Conservation (phyloP, 2,113 vertebrate genomes). For the Callionymus lyra region DNA sequence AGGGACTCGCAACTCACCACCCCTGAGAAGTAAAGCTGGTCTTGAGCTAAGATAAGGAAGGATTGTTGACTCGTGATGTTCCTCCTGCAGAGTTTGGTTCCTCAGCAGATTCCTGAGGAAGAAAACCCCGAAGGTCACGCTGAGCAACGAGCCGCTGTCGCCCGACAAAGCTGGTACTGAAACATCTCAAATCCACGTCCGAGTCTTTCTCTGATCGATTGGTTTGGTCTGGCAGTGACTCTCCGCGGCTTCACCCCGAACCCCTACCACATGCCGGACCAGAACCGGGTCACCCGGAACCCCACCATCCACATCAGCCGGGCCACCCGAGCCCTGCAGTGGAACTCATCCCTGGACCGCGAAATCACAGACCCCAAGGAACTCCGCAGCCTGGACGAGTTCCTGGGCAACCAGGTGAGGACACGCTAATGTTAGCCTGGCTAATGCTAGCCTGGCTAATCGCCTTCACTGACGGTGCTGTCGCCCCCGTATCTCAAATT, state of each 20-base stretch:
- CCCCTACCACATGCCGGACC: slow-evolving; percentile 23
- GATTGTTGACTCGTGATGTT: not conserved
- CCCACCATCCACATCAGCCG: slow-evolving; percentile 80
- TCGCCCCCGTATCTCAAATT: no score
- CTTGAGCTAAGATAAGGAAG: not conserved
- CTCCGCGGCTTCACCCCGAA: slow-evolving; percentile 19
- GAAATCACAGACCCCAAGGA: slow-evolving; percentile 81
- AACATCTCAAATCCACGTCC: not conserved
- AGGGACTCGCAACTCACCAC: slow-evolving; percentile 45
- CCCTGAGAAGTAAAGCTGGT: slow-evolving; percentile 70
- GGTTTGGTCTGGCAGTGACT: slow-evolving; percentile 25
- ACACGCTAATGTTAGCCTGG: no score
- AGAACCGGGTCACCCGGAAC: slow-evolving; percentile 46
- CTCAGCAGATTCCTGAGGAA: slow-evolving; percentile 50
- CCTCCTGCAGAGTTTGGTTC: slow-evolving; percentile 48
- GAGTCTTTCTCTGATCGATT: not conserved
- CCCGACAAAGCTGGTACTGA: slow-evolving; percentile 32
- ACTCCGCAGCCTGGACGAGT: slow-evolving; percentile 87
- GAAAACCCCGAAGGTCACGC: slow-evolving; percentile 19
- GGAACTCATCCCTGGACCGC: slow-evolving; percentile 68
- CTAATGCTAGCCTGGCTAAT: no score
- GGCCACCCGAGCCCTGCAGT: slow-evolving; percentile 70
- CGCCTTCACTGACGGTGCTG: no score
- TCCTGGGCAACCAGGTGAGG: slow-evolving; percentile 85
- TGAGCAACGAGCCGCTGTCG: slow-evolving; percentile 10